phyloP scores from a whole-genome alignment of 2,113 vertebrate species.

The Chauna torquata region DNA sequence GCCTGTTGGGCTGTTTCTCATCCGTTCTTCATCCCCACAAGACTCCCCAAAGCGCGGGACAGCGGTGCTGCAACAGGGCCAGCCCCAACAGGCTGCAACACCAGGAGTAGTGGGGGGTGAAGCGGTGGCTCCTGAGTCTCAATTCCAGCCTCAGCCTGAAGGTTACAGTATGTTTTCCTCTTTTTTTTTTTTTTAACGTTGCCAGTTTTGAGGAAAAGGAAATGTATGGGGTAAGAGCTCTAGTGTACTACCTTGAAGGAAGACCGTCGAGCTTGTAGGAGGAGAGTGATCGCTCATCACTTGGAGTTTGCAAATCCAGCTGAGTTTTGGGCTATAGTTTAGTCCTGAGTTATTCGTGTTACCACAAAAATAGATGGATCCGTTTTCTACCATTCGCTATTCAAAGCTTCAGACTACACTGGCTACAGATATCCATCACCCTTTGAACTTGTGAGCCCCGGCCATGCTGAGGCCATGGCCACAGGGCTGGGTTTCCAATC shows the following conservation, averaged over 20 bases:
- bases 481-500: neutral
- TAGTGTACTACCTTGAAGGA: neutral
- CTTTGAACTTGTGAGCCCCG: neutral
- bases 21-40: neutral
- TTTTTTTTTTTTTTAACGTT: neutral
- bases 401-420: neutral
- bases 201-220: neutral
- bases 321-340: neutral
- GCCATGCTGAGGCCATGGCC: neutral
- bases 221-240: neutral
- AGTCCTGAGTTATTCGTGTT: conserved; percentile 15
- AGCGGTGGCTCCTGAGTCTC: neutral
- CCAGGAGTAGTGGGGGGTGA: rapidly evolving
- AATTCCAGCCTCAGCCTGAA: neutral
- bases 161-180: neutral
- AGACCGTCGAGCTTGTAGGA: neutral
- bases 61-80: neutral
- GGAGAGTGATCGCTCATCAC: neutral
- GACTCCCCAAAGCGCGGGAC: neutral
- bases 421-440: neutral
- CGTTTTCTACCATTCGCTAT: neutral
- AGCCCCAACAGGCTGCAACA: neutral
- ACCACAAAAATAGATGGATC: conserved; percentile 40
- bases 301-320: neutral
- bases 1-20: neutral